These are phyloP conservation scores for Prunella strophiata DNA, from an alignment of 2,797 vertebrate species.

Conservation along the genomic window DNA sequence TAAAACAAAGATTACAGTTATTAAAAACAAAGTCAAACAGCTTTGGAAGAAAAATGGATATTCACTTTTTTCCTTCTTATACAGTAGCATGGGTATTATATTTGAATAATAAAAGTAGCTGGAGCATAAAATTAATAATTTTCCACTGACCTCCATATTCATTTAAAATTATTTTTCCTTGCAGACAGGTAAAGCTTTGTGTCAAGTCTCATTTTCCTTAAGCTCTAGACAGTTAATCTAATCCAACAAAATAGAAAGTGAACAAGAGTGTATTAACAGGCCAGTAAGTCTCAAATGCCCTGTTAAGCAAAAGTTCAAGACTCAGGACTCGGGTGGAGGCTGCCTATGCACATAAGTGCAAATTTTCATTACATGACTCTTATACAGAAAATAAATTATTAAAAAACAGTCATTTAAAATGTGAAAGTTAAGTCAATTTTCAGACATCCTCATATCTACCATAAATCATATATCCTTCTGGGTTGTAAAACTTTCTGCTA, in stretches of 20 bases:
- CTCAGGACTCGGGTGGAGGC: neutral
- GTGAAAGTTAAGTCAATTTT: neutral
- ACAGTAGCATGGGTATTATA: neutral
- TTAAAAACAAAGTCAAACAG: neutral
- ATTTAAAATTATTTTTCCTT: conserved; percentile 49
- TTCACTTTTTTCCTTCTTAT: neutral
- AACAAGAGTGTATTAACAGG: neutral
- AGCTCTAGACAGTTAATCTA: neutral
- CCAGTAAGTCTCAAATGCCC: neutral
- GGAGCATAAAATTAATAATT: conserved; percentile 62
- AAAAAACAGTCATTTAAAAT: neutral
- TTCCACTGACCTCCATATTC: conserved; percentile 21
- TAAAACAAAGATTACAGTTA: neutral
- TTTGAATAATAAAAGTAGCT: conserved; percentile 50
- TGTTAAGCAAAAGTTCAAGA: neutral
- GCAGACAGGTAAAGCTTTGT: conserved; percentile 22
- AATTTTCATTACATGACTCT: neutral
- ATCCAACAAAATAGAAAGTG: neutral
- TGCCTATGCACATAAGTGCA: neutral
- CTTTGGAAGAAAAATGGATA: conserved; percentile 15
- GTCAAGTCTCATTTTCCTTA: conserved; percentile 32
- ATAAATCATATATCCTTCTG: neutral
- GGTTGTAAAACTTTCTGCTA: neutral
- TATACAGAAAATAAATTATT: neutral
- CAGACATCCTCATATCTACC: neutral